Base-by-base conservation (phyloP, 2,888 invertebrate species). In the Rhamphomyia laevipes region DNA sequence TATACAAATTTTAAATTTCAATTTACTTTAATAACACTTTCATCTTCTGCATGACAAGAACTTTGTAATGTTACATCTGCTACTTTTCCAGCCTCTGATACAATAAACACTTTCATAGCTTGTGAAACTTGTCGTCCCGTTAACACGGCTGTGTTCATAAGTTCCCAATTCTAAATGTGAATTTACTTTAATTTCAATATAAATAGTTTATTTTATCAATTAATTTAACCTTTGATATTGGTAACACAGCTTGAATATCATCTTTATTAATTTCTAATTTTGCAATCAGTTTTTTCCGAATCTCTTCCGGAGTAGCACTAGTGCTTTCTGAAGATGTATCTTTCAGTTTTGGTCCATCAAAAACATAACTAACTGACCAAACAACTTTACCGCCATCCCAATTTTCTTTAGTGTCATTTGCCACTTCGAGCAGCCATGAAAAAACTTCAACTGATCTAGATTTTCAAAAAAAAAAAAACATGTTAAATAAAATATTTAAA, bases 41-140 rank as follows among this genome's bases (percentile, higher is more conserved):
- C 92, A 67, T 96, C 94, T 61, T 91, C 88, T 5, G 94, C 93
- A 66, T 90, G 87, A 67, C 95, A 96, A 51, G 92, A 91, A 57
- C 93, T 89, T 69, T 93, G 91, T 53, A 91, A 75, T 18, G 95
- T 95, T 58, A 96, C 93, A 71, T 96, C 95, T 51, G 91, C 91
- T 9, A 93, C 88, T 71, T 89, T 88, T 15, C 94, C 94, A 0
- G 90, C 88, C 67, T 93, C 90, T 41, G 91, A 91, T 43, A 96
- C 93, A 60, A 93, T 90, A 69, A 92, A 87, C 58, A 96, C 89
- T 72, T 91, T 90, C 86, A 96, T 88, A 15, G 93, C 89, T 62
- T 92, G 91, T 2, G 91, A 90, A 53, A 94, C 91, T 72, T 92
- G 91, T 46, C 88, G 82, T 1, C 94, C 94, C 7, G 94, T 95